Conservation (phyloP, 2,888 invertebrate species). For the Drosophila rellima region DNA sequence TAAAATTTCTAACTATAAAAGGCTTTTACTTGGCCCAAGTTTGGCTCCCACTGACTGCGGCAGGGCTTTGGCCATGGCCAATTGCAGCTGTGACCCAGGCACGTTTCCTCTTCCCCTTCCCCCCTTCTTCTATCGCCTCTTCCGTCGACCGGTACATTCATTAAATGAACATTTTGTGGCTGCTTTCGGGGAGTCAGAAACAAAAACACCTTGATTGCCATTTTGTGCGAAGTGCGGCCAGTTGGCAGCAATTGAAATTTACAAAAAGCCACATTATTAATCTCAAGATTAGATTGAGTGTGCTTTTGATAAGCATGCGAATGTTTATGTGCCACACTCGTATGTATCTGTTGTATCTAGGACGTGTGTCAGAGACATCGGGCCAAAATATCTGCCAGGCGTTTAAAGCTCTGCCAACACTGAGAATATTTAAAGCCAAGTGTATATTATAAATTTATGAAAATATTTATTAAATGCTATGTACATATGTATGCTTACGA, state of each 20-base stretch:
- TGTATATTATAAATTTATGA: no score
- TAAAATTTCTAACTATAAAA: slow-evolving; percentile 72
- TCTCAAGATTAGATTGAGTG: slow-evolving; percentile 76
- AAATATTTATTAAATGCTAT: no score
- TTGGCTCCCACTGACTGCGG: slow-evolving; percentile 17
- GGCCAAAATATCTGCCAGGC: neutral
- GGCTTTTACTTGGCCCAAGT: slow-evolving; percentile 39
- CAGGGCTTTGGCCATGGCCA: slow-evolving; percentile 56
- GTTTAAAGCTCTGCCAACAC: slow-evolving; percentile 9
- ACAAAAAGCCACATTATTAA: slow-evolving; percentile 77
- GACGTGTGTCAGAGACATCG: slow-evolving; percentile 41
- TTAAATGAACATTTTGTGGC: slow-evolving; percentile 67
- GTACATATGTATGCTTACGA: no score
- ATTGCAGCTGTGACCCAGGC: slow-evolving; percentile 65
- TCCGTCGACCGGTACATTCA: slow-evolving; percentile 36
- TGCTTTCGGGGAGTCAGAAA: slow-evolving; percentile 29
- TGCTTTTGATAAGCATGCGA: slow-evolving; percentile 57
- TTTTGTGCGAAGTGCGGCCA: slow-evolving; percentile 27
- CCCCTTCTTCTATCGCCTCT: neutral
- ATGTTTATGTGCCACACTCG: slow-evolving; percentile 42
- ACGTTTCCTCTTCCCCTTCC: neutral
- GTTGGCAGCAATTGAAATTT: slow-evolving; percentile 71
- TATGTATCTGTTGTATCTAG: slow-evolving; percentile 39
- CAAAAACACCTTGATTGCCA: slow-evolving; percentile 58
- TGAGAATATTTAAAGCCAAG: slow-evolving; percentile 1